Evolutionary conservation across 1,140 invertebrate genomes (phyloP).

Genomic region (Aphelenchoides avenae): DNA sequence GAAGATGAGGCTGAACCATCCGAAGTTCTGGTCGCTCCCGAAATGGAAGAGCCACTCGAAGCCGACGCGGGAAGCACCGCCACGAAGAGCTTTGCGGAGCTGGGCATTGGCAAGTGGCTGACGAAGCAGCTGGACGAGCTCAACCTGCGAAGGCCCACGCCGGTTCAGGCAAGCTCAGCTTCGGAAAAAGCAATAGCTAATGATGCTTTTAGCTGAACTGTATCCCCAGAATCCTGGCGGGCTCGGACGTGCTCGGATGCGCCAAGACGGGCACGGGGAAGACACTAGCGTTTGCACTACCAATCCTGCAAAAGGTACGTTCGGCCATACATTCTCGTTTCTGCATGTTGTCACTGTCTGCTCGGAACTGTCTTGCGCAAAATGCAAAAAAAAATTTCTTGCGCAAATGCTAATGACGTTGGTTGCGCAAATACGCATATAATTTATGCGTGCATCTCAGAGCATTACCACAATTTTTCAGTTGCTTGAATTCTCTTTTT

Average conservation of each 20-base stretch:
- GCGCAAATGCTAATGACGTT: too few relatives aligned
- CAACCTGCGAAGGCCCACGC: constrained; percentile 24
- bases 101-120: constrained; percentile 30
- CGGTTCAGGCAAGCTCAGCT: constrained; percentile 25
- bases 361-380: too few relatives aligned
- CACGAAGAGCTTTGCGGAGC: too few relatives aligned
- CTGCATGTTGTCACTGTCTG: too few relatives aligned
- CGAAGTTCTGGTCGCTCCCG: too few relatives aligned
- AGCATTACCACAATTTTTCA: constrained; percentile 4
- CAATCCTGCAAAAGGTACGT: constrained; percentile 52
- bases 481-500: neutral
- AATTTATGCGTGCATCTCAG: too few relatives aligned
- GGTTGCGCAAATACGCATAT: too few relatives aligned
- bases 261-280: constrained; percentile 57
- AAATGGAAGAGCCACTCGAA: too few relatives aligned
- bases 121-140: constrained; percentile 37
- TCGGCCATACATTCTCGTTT: too few relatives aligned
- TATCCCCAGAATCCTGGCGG: constrained; percentile 50
- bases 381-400: too few relatives aligned
- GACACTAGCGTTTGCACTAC: constrained; percentile 56
- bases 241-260: constrained; percentile 55
- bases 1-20: too few relatives aligned
- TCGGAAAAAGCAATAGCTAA: neutral
- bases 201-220: constrained; percentile 24
- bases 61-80: too few relatives aligned